Percentiles rank a stretch among this genome's conserved stretches.
Conservation (phyloP, 1,140 invertebrate genomes). For the Eupristina koningsbergeri region DNA sequence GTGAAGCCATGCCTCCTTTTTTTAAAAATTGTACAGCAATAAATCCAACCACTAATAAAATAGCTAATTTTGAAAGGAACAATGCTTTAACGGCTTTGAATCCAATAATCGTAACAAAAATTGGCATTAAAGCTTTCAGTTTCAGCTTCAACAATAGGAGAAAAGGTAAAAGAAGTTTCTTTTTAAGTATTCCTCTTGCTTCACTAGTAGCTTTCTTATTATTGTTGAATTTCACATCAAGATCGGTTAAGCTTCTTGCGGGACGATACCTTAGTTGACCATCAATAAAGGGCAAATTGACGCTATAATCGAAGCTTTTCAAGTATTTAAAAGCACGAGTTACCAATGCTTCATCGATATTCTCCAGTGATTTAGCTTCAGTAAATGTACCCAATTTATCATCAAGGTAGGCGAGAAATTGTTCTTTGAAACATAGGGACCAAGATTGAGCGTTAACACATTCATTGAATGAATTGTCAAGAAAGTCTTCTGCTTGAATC, state of each 20-base stretch:
- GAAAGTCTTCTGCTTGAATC: slow-evolving; percentile 76
- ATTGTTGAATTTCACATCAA: slow-evolving; percentile 80
- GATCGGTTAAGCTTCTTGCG: slow-evolving; percentile 67
- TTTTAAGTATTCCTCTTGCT: slow-evolving; percentile 82
- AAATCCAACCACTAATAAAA: slow-evolving; percentile 85
- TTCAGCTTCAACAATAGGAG: slow-evolving; percentile 86
- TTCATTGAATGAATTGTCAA: slow-evolving; percentile 80
- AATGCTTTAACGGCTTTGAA: slow-evolving; percentile 87
- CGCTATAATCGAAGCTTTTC: slow-evolving; percentile 80
- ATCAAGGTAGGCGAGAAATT: slow-evolving; percentile 82
- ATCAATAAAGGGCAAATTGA: slow-evolving; percentile 77
- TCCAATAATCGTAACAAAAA: slow-evolving; percentile 83
- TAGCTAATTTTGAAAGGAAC: slow-evolving; percentile 85
- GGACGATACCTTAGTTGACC: slow-evolving; percentile 71
- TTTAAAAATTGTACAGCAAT: slow-evolving; percentile 82
- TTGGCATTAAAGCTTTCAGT: slow-evolving; percentile 87
- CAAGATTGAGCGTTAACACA: slow-evolving; percentile 79
- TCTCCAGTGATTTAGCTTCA: slow-evolving; percentile 74
- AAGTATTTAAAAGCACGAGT: slow-evolving; percentile 80
- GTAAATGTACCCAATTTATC: slow-evolving; percentile 78
- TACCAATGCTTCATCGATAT: slow-evolving; percentile 83
- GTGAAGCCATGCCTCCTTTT: slow-evolving; percentile 76
- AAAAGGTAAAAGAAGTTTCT: slow-evolving; percentile 85
- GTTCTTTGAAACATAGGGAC: slow-evolving; percentile 81
- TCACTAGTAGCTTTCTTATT: slow-evolving; percentile 80